phyloP scores from a whole-genome alignment of 1,140 invertebrate species.

The Bombus picipes region DNA sequence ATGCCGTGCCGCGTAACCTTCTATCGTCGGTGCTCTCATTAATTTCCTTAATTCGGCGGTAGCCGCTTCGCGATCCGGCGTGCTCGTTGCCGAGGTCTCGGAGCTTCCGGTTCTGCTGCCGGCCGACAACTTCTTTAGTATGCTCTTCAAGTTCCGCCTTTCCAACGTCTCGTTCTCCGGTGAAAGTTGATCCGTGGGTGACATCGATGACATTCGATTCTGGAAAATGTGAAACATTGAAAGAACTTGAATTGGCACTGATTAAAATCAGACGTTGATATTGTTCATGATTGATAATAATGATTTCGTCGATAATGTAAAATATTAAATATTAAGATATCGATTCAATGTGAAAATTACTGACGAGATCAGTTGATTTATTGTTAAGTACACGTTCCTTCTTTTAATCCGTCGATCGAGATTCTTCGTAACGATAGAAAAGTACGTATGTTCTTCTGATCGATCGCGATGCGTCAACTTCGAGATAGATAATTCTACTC shows the following conservation, averaged over 20 bases:
- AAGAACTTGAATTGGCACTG: not conserved
- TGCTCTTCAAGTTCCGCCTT: constrained; percentile 91
- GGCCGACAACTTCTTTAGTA: constrained; percentile 91
- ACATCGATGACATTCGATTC: constrained; percentile 9
- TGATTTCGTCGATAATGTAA: too few relatives aligned
- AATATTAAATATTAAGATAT: not conserved
- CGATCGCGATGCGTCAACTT: not conserved
- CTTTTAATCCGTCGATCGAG: not conserved
- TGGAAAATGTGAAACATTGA: not conserved
- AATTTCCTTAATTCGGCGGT: constrained; percentile 86
- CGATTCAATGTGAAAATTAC: not conserved
- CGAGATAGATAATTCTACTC: too few relatives aligned
- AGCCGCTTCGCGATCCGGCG: constrained; percentile 77
- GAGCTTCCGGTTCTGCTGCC: constrained; percentile 82
- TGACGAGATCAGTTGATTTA: not conserved
- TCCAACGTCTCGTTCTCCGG: constrained; percentile 93
- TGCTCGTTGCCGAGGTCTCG: constrained; percentile 74
- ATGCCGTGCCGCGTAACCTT: constrained; percentile 93
- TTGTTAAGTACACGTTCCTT: not conserved
- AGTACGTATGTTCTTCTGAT: not conserved
- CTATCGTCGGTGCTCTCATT: constrained; percentile 90
- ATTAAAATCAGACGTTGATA: not conserved
- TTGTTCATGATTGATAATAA: not conserved
- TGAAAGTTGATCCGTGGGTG: constrained; percentile 75
- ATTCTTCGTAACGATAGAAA: not conserved